These are phyloP conservation scores for Thalassarche chlororhynchos DNA, from an alignment of 2,113 vertebrate species.

Conservation along the genomic window DNA sequence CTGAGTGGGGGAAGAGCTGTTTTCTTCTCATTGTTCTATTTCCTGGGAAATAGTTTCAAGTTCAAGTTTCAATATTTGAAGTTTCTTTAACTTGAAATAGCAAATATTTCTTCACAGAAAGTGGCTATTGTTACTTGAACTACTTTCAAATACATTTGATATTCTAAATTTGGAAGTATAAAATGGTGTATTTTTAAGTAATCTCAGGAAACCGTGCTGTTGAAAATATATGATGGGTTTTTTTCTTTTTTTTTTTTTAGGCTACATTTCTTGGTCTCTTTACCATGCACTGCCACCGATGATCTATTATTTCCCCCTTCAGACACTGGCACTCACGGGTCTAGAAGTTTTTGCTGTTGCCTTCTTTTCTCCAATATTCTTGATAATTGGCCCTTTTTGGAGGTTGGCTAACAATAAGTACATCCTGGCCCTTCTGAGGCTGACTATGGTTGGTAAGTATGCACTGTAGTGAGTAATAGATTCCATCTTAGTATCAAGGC, in stretches of 20 bases:
- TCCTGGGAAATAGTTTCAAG: neutral
- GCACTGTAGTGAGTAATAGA: neutral
- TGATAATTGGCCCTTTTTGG: slow-evolving; percentile 67
- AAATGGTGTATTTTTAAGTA: neutral
- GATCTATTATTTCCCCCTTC: slow-evolving; percentile 80
- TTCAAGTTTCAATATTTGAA: no score
- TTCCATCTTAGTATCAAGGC: neutral
- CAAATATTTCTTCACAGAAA: neutral
- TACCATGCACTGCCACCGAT: slow-evolving; percentile 71
- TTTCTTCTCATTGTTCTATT: neutral
- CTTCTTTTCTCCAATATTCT: slow-evolving; percentile 60
- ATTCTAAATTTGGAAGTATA: neutral
- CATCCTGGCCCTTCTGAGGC: slow-evolving; percentile 58
- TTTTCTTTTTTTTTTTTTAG: neutral
- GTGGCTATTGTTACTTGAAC: neutral
- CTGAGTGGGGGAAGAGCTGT: neutral
- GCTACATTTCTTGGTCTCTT: slow-evolving; percentile 77
- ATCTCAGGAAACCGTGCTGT: neutral
- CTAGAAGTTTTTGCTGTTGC: slow-evolving; percentile 65
- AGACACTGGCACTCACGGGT: slow-evolving; percentile 73
- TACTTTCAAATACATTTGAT: neutral
- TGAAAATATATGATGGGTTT: neutral
- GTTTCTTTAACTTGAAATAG: neutral
- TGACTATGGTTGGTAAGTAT: slow-evolving; percentile 68
- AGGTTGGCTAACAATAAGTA: slow-evolving; percentile 61